Percentiles rank a stretch among this genome's conserved stretches.
These are phyloP conservation scores for Anodontia alba DNA, from an alignment of 2,888 invertebrate species.

Conservation along the genomic window DNA sequence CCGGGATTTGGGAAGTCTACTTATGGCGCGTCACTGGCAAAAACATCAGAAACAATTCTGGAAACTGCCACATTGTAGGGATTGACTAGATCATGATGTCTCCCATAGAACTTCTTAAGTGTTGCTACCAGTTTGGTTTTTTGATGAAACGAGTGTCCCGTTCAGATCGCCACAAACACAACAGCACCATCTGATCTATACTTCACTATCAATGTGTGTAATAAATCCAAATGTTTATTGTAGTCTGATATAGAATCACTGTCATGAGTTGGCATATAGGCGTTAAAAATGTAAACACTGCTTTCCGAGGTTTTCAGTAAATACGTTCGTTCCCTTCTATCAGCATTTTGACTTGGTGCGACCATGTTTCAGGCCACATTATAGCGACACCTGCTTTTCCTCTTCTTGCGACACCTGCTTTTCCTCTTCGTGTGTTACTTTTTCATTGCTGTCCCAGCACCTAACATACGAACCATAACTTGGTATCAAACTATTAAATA, in stretches of 20 bases:
- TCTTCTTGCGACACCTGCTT: no score
- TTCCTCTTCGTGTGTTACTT: background rate
- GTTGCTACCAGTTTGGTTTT: no score
- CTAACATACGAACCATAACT: background rate
- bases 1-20: no score
- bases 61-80: no score
- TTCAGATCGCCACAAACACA: background rate
- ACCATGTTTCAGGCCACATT: background rate
- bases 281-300: background rate
- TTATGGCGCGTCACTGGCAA: no score
- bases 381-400: background rate
- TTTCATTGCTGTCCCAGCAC: background rate
- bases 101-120: no score
- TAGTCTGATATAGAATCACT: background rate
- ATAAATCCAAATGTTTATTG: background rate
- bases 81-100: no score
- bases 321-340: constrained; percentile 1
- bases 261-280: background rate
- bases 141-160: background rate
- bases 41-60: no score
- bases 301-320: background rate
- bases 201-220: background rate
- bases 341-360: background rate
- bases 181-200: background rate
- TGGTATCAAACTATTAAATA: background rate